These are phyloP conservation scores for Smittia aterrima DNA, from an alignment of 2,888 invertebrate genomes.

Conservation along the genomic window DNA sequence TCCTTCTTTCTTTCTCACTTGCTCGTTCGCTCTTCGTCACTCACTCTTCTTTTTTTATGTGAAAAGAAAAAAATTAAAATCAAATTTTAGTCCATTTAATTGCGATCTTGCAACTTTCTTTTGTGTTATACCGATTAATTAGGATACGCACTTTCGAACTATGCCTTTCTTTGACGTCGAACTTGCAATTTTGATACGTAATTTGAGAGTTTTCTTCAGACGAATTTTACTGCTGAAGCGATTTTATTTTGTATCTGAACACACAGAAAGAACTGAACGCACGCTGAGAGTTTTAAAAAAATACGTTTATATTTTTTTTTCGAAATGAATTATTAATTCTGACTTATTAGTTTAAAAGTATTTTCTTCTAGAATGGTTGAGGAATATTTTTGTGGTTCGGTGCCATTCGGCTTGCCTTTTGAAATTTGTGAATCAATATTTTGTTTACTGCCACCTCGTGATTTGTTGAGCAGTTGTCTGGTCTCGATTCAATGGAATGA, in stretches of 20 bases:
- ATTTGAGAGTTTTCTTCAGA: background rate
- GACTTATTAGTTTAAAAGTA: background rate
- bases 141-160: background rate
- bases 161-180: background rate
- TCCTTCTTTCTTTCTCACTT: constrained; percentile 16
- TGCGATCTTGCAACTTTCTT: background rate
- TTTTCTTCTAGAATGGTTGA: background rate
- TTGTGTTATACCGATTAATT: background rate
- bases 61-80: constrained; percentile 14
- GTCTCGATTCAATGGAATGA: no score
- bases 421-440: background rate
- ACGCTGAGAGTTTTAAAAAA: no score
- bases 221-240: background rate
- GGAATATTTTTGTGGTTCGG: background rate
- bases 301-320: no score
- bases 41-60: background rate
- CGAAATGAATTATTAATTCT: no score
- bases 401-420: background rate
- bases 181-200: constrained; percentile 1
- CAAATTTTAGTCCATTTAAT: background rate
- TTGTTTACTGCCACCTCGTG: background rate
- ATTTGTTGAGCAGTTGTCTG: no score
- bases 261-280: no score
- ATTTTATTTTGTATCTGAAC: no score
- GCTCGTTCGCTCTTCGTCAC: constrained; percentile 25